Percentiles rank a stretch among this genome's conserved stretches.
Conservation (phyloP, 2,888 invertebrate genomes). For the Fragum sueziense region DNA sequence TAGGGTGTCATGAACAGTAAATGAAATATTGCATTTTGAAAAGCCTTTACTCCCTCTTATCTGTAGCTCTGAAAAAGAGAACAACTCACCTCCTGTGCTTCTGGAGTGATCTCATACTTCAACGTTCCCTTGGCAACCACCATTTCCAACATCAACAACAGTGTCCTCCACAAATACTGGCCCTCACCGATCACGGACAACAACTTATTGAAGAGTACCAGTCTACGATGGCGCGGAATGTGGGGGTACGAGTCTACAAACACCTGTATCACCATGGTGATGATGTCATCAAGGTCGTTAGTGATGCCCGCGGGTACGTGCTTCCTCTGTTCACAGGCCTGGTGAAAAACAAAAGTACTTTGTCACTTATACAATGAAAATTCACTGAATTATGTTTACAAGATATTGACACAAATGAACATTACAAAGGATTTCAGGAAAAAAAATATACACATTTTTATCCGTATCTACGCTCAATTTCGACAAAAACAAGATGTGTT, state of each 20-base stretch:
- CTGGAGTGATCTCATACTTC: constrained; percentile 78
- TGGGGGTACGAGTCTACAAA: constrained; percentile 95
- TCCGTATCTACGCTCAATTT: no score
- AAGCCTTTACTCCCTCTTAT: no score
- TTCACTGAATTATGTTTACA: no score
- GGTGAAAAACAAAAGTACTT: neutral
- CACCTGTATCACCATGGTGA: constrained; percentile 86
- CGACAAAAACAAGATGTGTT: no score
- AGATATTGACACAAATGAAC: no score
- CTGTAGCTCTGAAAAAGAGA: no score
- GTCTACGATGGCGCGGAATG: constrained; percentile 95
- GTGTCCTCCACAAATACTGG: constrained; percentile 82
- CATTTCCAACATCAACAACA: constrained; percentile 82
- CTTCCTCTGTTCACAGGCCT: constrained; percentile 65
- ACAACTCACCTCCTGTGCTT: constrained; percentile 51
- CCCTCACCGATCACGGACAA: constrained; percentile 87
- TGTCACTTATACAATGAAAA: no score
- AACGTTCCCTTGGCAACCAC: constrained; percentile 75
- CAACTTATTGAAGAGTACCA: constrained; percentile 88
- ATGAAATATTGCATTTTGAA: no score
- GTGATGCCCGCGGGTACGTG: constrained; percentile 58
- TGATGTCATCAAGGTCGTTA: constrained; percentile 68
- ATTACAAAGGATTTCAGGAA: no score
- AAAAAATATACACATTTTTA: no score
- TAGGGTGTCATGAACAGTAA: no score